Percentiles rank a stretch among this genome's conserved stretches.
Conservation (phyloP, 1,140 invertebrate species). For the Odontomachus brunneus region DNA sequence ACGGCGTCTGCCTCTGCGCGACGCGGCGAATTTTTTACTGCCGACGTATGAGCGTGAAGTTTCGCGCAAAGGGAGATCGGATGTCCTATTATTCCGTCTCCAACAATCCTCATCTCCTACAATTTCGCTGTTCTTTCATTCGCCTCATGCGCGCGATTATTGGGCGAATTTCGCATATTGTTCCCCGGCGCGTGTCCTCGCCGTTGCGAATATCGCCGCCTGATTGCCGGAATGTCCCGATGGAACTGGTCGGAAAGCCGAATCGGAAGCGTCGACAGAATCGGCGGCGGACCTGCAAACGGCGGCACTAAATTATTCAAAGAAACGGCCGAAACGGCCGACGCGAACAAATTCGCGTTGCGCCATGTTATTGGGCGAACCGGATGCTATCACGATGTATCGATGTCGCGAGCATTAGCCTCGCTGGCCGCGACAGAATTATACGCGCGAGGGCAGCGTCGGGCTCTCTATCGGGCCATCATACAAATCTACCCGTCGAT, state of each 20-base stretch:
- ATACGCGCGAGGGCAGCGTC: conserved; percentile 32
- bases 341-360: conserved; percentile 6
- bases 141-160: too few relatives aligned
- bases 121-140: too few relatives aligned
- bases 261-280: neutral
- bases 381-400: conserved; percentile 5
- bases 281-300: neutral
- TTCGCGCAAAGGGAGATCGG: too few relatives aligned
- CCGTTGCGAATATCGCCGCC: too few relatives aligned
- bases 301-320: conserved; percentile 20
- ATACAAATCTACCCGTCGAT: conserved; percentile 71
- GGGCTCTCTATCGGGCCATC: conserved; percentile 45
- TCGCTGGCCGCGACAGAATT: conserved; percentile 52
- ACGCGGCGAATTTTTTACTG: neutral
- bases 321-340: conserved; percentile 6
- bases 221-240: too few relatives aligned
- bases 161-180: too few relatives aligned
- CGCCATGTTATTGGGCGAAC: neutral
- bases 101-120: too few relatives aligned
- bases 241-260: too few relatives aligned
- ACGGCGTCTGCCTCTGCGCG: neutral
- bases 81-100: too few relatives aligned
- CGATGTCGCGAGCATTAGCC: conserved; percentile 17
- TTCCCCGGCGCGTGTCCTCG: too few relatives aligned
- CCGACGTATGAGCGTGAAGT: too few relatives aligned